Base-by-base conservation (phyloP, 1,140 invertebrate species). In the Danaus melanippus region DNA sequence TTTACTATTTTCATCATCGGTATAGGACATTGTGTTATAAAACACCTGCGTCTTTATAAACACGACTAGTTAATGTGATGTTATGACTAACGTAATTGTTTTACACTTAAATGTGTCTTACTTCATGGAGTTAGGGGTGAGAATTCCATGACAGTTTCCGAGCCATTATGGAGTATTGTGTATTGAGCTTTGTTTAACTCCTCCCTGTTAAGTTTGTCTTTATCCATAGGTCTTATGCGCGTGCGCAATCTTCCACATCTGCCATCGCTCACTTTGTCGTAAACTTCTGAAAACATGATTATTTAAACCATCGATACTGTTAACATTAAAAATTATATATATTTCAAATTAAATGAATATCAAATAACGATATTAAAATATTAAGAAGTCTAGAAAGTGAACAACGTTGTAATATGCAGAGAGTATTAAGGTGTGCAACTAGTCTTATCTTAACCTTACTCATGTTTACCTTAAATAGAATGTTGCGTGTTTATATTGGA, bases 131-230 rank as follows among this genome's bases (percentile, higher is more conserved):
- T 50, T 40, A 62, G 46, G 12, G 65, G 58, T 39, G 74, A 63
- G 47, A 86, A 64, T 64, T 84, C 74, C 9, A 86, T 60, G 10
- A 86, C 53, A 41, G 82, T 75, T 46, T 74, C 66, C 17, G 66
- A 69, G 0, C 65, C 71, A n/a, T 64, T 67, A 48, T 75, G 70
- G 7, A 74, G 62, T 41, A 86, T 56, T 8, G 72, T 70, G 51
- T 86, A 86, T 44, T 79, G 70, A 1, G 74, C 57, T 56, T 84
- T 84, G 48, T 79, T 75, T 9, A 84, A 59, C 21, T 86, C 81
- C 17, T 76, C 71, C 41, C 72, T 69, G 43, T 73, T 80, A 10
- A 86, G 58, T 59, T 83, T 84, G 39, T 64, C 67, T 21, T 76
- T 74, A 55, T 79, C 79, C 15, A 84, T 47, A 5, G 73, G 68